Evolutionary conservation across 2,113 vertebrate genomes (phyloP).

Genomic region (Fukomys damarensis): DNA sequence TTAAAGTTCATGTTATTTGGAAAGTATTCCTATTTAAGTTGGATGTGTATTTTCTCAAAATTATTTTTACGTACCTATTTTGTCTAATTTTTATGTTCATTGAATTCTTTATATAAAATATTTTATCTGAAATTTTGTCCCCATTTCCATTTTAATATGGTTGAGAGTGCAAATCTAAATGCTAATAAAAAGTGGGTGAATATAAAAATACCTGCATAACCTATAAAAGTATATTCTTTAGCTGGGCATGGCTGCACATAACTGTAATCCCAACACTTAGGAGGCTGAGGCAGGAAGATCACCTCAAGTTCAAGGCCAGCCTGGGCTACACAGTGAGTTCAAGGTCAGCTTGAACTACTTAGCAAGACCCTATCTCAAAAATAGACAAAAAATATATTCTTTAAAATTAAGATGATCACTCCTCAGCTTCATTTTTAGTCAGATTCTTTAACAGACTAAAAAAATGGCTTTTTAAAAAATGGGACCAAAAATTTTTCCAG

Average conservation of each 20-base stretch:
- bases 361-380: neutral
- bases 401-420: conserved; percentile 5
- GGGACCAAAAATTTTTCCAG: neutral
- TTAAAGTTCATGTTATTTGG: neutral
- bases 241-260: neutral
- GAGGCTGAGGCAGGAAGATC: neutral
- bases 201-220: neutral
- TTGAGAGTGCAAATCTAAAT: conserved; percentile 4
- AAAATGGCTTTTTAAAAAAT: neutral
- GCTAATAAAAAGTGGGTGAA: neutral
- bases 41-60: neutral
- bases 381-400: neutral
- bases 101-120: neutral
- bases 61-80: neutral
- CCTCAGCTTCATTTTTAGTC: neutral
- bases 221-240: conserved; percentile 19
- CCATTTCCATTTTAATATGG: neutral
- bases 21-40: neutral
- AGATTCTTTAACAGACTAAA: neutral
- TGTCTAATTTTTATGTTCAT: neutral
- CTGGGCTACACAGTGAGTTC: neutral
- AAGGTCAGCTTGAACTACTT: neutral
- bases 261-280: neutral
- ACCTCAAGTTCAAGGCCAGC: neutral
- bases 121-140: neutral